Percentiles rank a stretch among this genome's conserved stretches.
Evolutionary conservation across 2,888 invertebrate species (phyloP).

Genomic region (Thumatha senex): DNA sequence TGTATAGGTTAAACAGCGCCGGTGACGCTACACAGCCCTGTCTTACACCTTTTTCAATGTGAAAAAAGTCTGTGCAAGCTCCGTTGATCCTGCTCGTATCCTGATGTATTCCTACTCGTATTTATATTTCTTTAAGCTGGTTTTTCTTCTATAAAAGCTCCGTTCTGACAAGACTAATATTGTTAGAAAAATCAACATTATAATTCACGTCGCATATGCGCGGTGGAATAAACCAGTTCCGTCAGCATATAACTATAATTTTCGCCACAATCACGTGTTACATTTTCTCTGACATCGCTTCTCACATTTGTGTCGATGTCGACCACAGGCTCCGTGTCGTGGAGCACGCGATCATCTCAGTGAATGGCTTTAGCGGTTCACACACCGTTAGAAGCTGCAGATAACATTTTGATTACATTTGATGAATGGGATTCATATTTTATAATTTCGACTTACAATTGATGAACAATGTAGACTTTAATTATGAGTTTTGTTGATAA

Average conservation of each 20-base stretch:
- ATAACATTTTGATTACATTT: conserved; percentile 23
- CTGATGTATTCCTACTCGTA: too few species aligned
- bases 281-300: not conserved
- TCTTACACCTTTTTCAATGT: too few species aligned
- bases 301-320: not conserved
- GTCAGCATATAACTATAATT: not conserved
- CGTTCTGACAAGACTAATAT: too few species aligned
- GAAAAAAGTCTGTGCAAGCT: too few species aligned
- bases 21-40: too few species aligned
- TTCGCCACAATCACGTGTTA: not conserved
- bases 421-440: conserved; percentile 27
- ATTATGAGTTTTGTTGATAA: conserved; percentile 15
- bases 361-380: conserved; percentile 35
- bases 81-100: too few species aligned
- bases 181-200: too few species aligned
- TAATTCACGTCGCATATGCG: too few species aligned
- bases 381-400: conserved; percentile 23
- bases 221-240: not conserved
- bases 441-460: conserved; percentile 2
- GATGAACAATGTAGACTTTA: conserved; percentile 3
- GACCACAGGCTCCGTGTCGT: not conserved
- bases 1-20: too few species aligned
- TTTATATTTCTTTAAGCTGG: too few species aligned
- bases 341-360: conserved; percentile 17
- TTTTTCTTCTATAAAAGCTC: too few species aligned